Evolutionary conservation across 2,113 vertebrate genomes (phyloP).

Genomic region (Neolamprologus fasciatus): DNA sequence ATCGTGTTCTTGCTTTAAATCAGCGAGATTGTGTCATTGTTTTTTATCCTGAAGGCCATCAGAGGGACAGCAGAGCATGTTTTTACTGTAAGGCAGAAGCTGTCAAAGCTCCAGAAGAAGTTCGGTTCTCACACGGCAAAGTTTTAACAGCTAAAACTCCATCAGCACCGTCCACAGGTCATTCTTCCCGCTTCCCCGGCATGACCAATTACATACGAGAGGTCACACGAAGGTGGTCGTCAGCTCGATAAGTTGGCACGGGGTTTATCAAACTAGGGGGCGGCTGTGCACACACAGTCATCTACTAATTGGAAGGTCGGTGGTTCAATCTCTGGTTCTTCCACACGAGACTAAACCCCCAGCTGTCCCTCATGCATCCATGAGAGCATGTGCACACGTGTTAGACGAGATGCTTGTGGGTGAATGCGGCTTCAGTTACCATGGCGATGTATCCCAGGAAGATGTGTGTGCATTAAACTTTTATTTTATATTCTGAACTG

Average conservation of each 20-base stretch:
- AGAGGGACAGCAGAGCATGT: not conserved
- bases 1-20: not conserved
- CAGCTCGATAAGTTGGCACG: fast-evolving
- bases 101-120: not conserved
- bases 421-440: not conserved
- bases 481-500: not conserved
- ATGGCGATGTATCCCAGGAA: not conserved
- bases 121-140: not conserved
- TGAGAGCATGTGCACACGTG: fast-evolving
- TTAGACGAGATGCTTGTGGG: fast-evolving
- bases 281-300: not conserved
- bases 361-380: not conserved
- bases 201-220: fast-evolving
- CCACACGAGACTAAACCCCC: too few species aligned
- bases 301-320: fast-evolving
- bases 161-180: not conserved
- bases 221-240: not conserved
- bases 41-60: not conserved
- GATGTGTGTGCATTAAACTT: not conserved
- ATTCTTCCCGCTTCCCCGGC: fast-evolving
- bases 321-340: not conserved
- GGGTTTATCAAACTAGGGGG: not conserved
- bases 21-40: fast-evolving
- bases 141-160: not conserved
- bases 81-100: not conserved